Percentiles rank a stretch among this genome's conserved stretches.
These are phyloP conservation scores for Podarcis muralis DNA, from an alignment of 2,113 vertebrate species.

Conservation along the genomic window DNA sequence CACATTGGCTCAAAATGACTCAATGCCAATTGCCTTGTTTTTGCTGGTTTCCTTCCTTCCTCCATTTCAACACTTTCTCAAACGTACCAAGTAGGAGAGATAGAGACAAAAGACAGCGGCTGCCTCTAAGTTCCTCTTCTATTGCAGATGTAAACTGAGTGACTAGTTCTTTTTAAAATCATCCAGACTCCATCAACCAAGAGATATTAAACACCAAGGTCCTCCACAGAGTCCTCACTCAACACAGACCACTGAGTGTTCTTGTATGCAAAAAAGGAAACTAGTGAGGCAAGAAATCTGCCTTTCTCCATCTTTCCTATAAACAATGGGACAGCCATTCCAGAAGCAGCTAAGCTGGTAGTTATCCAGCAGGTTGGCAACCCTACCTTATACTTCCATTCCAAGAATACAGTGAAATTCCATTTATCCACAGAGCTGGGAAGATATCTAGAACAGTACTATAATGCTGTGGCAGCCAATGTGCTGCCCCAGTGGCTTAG, in stretches of 20 bases:
- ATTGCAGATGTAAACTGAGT: neutral
- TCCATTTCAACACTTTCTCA: neutral
- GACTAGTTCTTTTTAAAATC: neutral
- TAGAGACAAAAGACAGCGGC: neutral
- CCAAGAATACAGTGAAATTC: neutral
- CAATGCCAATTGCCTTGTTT: neutral
- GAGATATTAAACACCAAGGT: neutral
- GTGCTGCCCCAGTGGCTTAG: too few species aligned
- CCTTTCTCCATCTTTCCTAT: neutral
- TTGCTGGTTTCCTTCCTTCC: neutral
- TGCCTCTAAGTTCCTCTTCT: neutral
- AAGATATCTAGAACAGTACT: neutral
- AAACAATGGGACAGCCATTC: neutral
- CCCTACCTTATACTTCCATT: neutral
- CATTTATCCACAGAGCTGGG: neutral
- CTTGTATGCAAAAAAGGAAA: too few species aligned
- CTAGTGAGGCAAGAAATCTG: too few species aligned
- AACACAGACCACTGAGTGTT: neutral
- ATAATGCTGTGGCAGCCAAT: too few species aligned
- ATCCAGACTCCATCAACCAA: neutral
- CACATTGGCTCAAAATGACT: neutral
- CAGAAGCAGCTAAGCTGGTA: neutral
- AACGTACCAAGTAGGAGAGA: neutral
- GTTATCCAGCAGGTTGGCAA: neutral
- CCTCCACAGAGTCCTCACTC: neutral